Evolutionary conservation across 2,888 invertebrate genomes (phyloP), one percentile per base, ranked within the genome.

Genomic region (Habroteleia sp.): DNA sequence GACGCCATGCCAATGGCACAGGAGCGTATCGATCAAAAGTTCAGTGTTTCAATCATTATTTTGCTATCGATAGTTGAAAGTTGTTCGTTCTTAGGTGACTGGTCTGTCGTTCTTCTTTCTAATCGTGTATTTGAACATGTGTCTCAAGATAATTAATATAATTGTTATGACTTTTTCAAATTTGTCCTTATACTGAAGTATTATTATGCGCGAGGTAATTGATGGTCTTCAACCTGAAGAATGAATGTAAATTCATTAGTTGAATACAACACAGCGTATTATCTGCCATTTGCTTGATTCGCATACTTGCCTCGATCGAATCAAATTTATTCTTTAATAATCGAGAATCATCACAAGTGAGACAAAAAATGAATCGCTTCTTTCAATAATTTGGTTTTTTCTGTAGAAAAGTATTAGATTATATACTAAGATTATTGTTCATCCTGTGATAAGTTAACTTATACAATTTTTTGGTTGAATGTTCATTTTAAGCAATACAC

Each of bases 51-150:
- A 50, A 50, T 46, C 50, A 31, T 56, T 65, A 48, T 44, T 20
- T 41, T 60, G 62, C 54, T 54, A 71, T 62, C 39, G 31, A 33
- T 71, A 62, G 44, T 73, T 58, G 50, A 65, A 42, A 50, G 44
- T 63, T 58, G 42, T 62, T 58, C 41, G 42, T 48, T 46, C 25
- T 46, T 41, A 42, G 25, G 52, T 54, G 62, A 68, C 25, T 62
- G 66, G 60, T 54, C 73, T 33, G 66, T 68, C 50, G 62, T 74
- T 74, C 62, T 68, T 54, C 54, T 54, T 62, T 74, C 60, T 68
- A 60, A 74, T 62, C 33, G 60, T 66, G 66, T 73, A 52, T 58
- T 35, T 42, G 10, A 62, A 54, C 8, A 41, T 23, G 29, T 60
- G 33, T 68, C 68, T 62, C 54, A 17, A 17, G 33, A 37, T 63